Evolutionary conservation across 2,888 invertebrate genomes (phyloP).

Genomic region (Ormyrus pomaceus): DNA sequence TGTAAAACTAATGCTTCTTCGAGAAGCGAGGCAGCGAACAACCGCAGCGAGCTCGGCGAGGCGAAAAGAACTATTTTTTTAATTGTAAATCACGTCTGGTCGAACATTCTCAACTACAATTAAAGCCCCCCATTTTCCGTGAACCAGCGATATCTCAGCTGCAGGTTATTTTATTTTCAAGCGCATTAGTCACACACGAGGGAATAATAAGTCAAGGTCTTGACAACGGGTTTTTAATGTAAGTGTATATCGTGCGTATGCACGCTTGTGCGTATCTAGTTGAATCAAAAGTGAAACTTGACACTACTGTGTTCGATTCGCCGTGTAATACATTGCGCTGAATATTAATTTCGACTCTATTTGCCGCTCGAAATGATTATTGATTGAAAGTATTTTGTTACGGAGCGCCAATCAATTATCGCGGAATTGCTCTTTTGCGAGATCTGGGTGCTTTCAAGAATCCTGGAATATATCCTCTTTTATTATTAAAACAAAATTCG

Average conservation of each 20-base stretch:
- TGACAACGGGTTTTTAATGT: slow-evolving; percentile 14
- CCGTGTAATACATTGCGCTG: not conserved
- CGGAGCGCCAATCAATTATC: no score
- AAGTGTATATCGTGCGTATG: not conserved
- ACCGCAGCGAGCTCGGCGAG: no score
- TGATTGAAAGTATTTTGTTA: no score
- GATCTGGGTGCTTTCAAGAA: no score
- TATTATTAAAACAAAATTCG: no score
- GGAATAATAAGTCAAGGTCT: slow-evolving; percentile 37
- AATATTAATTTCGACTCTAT: not conserved
- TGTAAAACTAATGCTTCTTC: no score
- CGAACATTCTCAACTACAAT: not conserved
- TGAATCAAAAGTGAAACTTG: slow-evolving; percentile 23
- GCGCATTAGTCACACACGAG: slow-evolving; percentile 34
- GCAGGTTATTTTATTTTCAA: slow-evolving; percentile 9
- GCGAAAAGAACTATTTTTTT: no score
- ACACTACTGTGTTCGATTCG: not conserved
- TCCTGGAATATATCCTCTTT: no score
- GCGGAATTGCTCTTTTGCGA: no score
- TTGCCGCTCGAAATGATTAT: no score
- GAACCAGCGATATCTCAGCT: not conserved
- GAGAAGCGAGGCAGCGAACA: no score
- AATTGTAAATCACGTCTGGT: no score
- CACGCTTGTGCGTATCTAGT: not conserved
- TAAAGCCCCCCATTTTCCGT: not conserved